Conservation (phyloP, 2,888 invertebrate species). For the Morpho achilles region DNA sequence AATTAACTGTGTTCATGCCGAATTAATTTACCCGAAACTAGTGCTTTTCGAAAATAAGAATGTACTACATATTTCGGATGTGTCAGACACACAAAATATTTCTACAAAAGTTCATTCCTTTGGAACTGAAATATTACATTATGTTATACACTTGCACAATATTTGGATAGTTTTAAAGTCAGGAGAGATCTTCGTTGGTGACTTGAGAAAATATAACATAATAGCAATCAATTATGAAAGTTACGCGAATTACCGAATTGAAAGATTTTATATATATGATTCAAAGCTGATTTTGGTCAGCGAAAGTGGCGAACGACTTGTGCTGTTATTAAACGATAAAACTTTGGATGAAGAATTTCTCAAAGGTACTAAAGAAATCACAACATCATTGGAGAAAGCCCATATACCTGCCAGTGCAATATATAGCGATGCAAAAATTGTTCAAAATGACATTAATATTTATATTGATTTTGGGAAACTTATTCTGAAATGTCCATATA, state of each 20-base stretch:
- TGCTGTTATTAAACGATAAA: conserved; percentile 34
- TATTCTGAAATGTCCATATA: conserved; percentile 46
- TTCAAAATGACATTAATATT: conserved; percentile 42
- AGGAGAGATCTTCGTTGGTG: conserved; percentile 46
- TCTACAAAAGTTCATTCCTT: conserved; percentile 32
- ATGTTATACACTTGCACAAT: conserved; percentile 41
- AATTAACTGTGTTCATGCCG: conserved; percentile 35
- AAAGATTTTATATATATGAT: conserved; percentile 36
- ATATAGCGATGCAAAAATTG: conserved; percentile 10
- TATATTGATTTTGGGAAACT: conserved; percentile 36
- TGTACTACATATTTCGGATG: conserved; percentile 29
- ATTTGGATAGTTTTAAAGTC: conserved; percentile 56
- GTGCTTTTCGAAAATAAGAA: conserved; percentile 39
- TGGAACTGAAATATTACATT: conserved; percentile 44
- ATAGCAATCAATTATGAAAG: conserved; percentile 38
- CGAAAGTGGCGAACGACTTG: conserved; percentile 55
- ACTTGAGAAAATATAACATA: conserved; percentile 38
- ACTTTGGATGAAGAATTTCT: conserved; percentile 40
- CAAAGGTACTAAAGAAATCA: conserved; percentile 36
- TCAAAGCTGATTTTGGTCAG: conserved; percentile 46
- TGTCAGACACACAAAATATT: conserved; percentile 28
- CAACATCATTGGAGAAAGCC: conserved; percentile 42
- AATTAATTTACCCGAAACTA: conserved; percentile 52
- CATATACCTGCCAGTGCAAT: conserved; percentile 20
- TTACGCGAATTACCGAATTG: conserved; percentile 47